These are phyloP conservation scores for Linnaemya vulpina DNA, from an alignment of 2,888 invertebrate genomes.

Conservation along the genomic window DNA sequence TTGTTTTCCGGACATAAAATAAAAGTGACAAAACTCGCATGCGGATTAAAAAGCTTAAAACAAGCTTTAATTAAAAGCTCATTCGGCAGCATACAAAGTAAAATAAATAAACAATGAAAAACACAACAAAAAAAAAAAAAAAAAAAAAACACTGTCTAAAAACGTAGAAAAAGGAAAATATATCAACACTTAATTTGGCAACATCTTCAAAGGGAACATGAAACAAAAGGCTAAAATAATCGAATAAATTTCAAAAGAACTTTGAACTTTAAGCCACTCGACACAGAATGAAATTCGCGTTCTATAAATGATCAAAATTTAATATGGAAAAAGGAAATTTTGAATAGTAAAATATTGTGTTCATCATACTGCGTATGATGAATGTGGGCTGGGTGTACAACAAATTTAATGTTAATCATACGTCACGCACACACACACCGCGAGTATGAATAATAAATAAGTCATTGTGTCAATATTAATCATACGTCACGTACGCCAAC, in stretches of 20 bases:
- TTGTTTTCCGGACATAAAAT: no score
- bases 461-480: slow-evolving; percentile 33
- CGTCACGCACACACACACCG: neutral
- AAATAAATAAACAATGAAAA: no score
- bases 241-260: neutral
- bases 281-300: neutral
- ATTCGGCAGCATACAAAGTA: no score
- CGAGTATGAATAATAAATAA: slow-evolving; percentile 6
- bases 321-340: neutral
- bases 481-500: slow-evolving; percentile 49
- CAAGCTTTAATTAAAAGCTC: no score
- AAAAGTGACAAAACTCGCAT: no score
- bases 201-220: no score
- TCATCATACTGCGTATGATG: slow-evolving; percentile 1
- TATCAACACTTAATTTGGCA: no score
- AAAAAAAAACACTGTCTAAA: no score
- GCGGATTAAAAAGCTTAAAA: no score
- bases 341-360: neutral
- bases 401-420: slow-evolving; percentile 47
- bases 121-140: no score
- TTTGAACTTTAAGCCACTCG: slow-evolving; percentile 18
- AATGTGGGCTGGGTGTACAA: slow-evolving; percentile 8
- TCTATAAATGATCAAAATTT: neutral
- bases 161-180: no score
- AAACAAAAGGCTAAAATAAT: no score